These are phyloP conservation scores for Bilobella aurantiaca DNA, from an alignment of 1,140 invertebrate species.

Conservation along the genomic window DNA sequence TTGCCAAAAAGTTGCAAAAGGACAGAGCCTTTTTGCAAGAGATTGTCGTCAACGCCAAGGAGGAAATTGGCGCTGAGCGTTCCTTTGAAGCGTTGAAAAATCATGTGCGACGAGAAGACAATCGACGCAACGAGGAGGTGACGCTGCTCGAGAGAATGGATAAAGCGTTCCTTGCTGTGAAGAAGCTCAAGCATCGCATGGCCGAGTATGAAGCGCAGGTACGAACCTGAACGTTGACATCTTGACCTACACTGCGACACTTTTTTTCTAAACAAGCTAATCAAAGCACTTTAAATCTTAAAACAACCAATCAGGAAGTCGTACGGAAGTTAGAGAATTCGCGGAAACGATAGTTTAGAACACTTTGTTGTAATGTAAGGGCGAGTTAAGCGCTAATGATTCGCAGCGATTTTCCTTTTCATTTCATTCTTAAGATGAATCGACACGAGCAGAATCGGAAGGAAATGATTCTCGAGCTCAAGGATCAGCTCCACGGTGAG, in stretches of 20 bases:
- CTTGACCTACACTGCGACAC: no score
- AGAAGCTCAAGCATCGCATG: slow-evolving; percentile 13
- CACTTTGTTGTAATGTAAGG: no score
- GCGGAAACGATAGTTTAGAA: no score
- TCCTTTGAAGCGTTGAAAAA: slow-evolving; percentile 15
- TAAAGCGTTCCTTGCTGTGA: slow-evolving; percentile 9
- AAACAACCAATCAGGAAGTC: not conserved
- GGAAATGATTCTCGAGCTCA: slow-evolving; percentile 21
- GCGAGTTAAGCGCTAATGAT: no score
- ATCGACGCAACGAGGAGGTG: slow-evolving; percentile 18
- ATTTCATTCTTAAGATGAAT: slow-evolving; percentile 9
- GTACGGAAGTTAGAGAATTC: no score
- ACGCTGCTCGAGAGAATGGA: slow-evolving; percentile 17
- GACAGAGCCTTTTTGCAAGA: slow-evolving; percentile 17
- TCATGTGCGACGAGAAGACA: slow-evolving; percentile 6
- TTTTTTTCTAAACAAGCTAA: no score
- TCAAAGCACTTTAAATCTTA: no score
- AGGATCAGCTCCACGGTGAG: slow-evolving; percentile 19
- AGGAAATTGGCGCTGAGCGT: slow-evolving; percentile 11
- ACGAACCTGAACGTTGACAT: no score
- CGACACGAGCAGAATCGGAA: slow-evolving; percentile 13
- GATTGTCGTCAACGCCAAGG: slow-evolving; percentile 12
- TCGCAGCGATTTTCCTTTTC: no score
- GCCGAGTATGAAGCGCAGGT: slow-evolving; percentile 8
- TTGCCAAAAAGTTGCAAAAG: slow-evolving; percentile 22